Conservation (phyloP, 2,113 vertebrate genomes). For the Furnarius figulus region DNA sequence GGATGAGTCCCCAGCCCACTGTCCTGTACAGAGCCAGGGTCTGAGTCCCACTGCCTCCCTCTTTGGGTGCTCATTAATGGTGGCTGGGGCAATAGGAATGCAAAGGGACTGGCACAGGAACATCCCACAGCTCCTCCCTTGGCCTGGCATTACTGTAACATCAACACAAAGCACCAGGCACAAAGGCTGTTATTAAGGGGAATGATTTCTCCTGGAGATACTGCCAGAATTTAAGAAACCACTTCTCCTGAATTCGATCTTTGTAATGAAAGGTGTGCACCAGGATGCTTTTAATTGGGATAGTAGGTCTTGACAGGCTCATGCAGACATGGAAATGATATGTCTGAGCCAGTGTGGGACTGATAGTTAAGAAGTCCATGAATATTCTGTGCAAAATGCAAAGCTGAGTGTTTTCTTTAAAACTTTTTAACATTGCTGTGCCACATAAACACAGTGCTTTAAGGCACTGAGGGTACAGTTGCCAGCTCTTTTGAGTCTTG, state of each 20-base stretch:
- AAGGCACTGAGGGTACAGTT: background rate
- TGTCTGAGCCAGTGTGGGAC: background rate
- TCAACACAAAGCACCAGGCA: background rate
- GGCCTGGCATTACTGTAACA: background rate
- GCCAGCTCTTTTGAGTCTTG: background rate
- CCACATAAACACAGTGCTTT: background rate
- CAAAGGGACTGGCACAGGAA: background rate
- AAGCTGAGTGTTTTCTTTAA: background rate
- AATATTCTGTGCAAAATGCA: background rate
- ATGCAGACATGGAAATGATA: slow-evolving; percentile 30
- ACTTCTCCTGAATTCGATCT: background rate
- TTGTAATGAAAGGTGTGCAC: background rate
- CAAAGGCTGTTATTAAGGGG: background rate
- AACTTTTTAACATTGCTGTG: background rate
- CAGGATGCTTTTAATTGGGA: background rate
- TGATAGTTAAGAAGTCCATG: background rate
- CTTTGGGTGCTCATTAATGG: background rate
- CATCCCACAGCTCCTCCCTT: fast-evolving
- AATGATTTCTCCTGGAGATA: background rate
- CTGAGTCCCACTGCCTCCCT: background rate
- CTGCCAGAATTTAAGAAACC: background rate
- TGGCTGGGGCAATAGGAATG: background rate
- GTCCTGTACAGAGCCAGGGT: background rate
- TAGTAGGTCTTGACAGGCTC: background rate
- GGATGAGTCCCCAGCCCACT: background rate